Evolutionary conservation across 2,888 invertebrate genomes (phyloP).

Genomic region (Tolmerus cingulatus): DNA sequence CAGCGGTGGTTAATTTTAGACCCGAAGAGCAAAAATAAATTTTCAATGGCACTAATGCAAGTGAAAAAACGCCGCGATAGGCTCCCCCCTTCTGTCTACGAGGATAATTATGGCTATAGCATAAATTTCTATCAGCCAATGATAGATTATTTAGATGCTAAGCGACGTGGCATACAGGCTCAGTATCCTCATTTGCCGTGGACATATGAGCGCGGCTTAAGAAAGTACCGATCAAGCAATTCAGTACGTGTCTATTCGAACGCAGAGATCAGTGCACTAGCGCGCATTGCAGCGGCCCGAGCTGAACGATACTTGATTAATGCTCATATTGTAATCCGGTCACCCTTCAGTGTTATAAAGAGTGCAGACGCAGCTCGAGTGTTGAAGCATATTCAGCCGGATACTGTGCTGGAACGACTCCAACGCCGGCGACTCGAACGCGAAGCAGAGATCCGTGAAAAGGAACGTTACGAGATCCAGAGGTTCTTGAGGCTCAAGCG

Average conservation of each 20-base stretch:
- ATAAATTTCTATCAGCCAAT: constrained; percentile 88
- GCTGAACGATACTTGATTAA: constrained; percentile 72
- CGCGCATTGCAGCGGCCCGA: constrained; percentile 72
- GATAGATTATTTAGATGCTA: constrained; percentile 82
- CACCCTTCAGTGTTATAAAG: constrained; percentile 66
- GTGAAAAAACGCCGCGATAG: constrained; percentile 61
- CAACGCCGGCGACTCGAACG: constrained; percentile 63
- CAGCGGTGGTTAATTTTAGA: constrained; percentile 15
- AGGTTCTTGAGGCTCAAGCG: constrained; percentile 58
- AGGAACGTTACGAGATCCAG: constrained; percentile 64
- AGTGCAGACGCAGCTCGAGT: constrained; percentile 66
- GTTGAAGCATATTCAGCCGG: constrained; percentile 63
- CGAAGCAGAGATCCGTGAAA: constrained; percentile 68
- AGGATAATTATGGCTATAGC: constrained; percentile 83
- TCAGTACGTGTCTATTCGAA: constrained; percentile 72
- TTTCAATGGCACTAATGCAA: constrained; percentile 62
- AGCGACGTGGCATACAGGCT: constrained; percentile 63
- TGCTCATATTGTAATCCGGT: constrained; percentile 61
- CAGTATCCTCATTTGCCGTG: constrained; percentile 74
- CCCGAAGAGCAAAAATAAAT: constrained; percentile 37
- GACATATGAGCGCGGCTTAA: constrained; percentile 74
- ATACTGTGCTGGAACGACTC: constrained; percentile 63
- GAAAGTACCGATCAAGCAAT: constrained; percentile 73
- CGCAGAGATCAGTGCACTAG: constrained; percentile 72
- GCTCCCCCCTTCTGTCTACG: constrained; percentile 75